Base-by-base conservation (phyloP, 2,888 invertebrate genomes). In the Bhutanitis thaidina region DNA sequence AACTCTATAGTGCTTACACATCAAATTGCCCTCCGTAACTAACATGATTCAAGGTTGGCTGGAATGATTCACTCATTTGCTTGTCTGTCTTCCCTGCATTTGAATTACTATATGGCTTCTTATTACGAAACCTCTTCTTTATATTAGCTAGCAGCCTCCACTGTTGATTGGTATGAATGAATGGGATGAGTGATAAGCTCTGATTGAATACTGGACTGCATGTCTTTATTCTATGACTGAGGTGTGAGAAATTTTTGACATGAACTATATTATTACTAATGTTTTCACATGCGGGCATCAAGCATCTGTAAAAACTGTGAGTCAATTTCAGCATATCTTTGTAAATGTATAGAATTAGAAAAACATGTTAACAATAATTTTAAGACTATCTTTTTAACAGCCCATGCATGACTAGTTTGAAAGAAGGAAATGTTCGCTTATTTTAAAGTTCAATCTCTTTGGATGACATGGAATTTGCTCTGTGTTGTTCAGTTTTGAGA, bases 311-410 rank as follows among this genome's bases (percentile, higher is more conserved):
- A 84, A 82, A 84, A 80, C 81, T 86, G 65, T 79, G 74, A 64
- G 80, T 83, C 74, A 84, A 76, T 82, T 83, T 85, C 77, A 86
- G 80, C 88, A 89, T 89, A 80, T 78, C 79, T 85, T 76, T 72
- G 70, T 57, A 65, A 69, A 64, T 70, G 57, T 64, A 49, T 57
- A 37, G 38, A 49, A 5, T 36, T 40, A 44, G 16, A 15, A 40
- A 56, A 58, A 55, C 64, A 65, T 69, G 52, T 65, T 71, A 74
- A 59, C 59, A 62, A 67, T 63, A 67, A 61, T 60, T 63, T 70
- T 34, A 12, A 62, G 74, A 74, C 69, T 65, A 38, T 45, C 32
- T 43, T 1, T 37, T 71, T 64, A 60, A 59, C 47, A 56, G 49
- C 45, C 54, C 49, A 50, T 49, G 52, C 53, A 71, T 69, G 58